Conservation (phyloP, 1,140 invertebrate species). For the Drosophila prosaltans region DNA sequence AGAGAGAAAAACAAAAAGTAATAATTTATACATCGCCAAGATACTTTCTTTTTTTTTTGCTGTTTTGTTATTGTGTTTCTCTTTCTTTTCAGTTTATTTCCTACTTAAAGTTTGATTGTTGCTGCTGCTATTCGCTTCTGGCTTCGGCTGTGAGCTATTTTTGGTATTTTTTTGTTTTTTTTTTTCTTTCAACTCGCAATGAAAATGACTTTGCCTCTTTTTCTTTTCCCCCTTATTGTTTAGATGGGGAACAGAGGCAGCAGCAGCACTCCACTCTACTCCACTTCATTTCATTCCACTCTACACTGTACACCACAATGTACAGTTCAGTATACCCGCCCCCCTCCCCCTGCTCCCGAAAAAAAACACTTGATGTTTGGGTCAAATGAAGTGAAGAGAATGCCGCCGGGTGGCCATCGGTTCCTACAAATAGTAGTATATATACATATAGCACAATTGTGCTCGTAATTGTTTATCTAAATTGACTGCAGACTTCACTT, state of each 20-base stretch:
- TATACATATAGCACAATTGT: slow-evolving; percentile 48
- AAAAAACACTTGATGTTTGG: slow-evolving; percentile 51
- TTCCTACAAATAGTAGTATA: neutral
- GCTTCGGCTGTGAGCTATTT: slow-evolving; percentile 54
- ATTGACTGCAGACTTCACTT: slow-evolving; percentile 65
- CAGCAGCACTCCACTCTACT: slow-evolving; percentile 18
- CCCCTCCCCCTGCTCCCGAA: neutral
- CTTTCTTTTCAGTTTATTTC: slow-evolving; percentile 53
- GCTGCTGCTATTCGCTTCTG: slow-evolving; percentile 25
- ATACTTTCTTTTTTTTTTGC: slow-evolving; percentile 47
- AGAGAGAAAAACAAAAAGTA: slow-evolving; percentile 24
- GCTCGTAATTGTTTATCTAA: slow-evolving; percentile 77
- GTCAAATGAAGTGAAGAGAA: slow-evolving; percentile 69
- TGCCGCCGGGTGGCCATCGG: neutral
- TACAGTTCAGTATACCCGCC: neutral
- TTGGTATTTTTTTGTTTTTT: slow-evolving; percentile 24
- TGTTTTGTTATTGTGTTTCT: slow-evolving; percentile 41
- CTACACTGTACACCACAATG: slow-evolving; percentile 16
- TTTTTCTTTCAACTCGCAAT: slow-evolving; percentile 25
- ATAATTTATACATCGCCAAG: slow-evolving; percentile 62
- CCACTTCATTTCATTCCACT: slow-evolving; percentile 21
- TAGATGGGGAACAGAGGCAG: slow-evolving; percentile 27
- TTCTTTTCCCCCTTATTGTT: slow-evolving; percentile 17
- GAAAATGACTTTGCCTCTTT: slow-evolving; percentile 38
- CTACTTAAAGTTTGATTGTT: slow-evolving; percentile 66